Evolutionary conservation across 2,113 vertebrate species (phyloP), one percentile per base, ranked within the genome.

Genomic region (Fukomys damarensis): DNA sequence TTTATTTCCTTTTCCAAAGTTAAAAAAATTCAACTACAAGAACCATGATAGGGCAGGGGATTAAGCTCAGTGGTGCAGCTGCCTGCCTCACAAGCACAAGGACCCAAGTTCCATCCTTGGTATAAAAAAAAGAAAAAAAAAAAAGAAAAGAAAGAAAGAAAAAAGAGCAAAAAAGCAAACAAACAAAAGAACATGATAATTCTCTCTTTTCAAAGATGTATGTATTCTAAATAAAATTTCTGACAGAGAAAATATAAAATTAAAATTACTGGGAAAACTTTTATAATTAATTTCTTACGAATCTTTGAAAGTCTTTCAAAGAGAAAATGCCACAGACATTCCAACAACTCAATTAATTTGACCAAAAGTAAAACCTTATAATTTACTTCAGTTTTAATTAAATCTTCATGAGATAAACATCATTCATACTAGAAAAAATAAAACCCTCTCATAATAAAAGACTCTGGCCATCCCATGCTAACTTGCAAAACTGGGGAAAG

Each of bases 381-480:
- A 92, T 86, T 86, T 61, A 82, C 38, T 72, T 89, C 41, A 22
- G 4, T 32, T 65, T 35, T 81, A 58, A 81, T 65, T 66, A 41
- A 66, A 38, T 54, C 22, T 87, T 87, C 22, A 43, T 59, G 35
- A 79, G 24, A 80, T n/a, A 72, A 80, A 61, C 66, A 46, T 7
- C 46, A 7, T 58, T 93, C 56, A 72, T 59, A 80, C 16, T 59
- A 84, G 74, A 95, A 94, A 94, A 93, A 95, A 77, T 52, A 89
- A 95, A 79, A 20, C 20, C 26, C 24, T 66, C 19, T 65, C 41
- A 43, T 79, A 22, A 79, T 74, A 81, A 77, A 94, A 86, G 61
- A 59, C 26, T 59, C 22, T 0, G 46, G 32, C 12, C n/a, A 83
- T 76, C 56, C 14, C 22, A 70, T 61, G 74, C 22, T 28, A 76